Evolutionary conservation across 2,113 vertebrate species (phyloP).

Genomic region (Anguilla rostrata): DNA sequence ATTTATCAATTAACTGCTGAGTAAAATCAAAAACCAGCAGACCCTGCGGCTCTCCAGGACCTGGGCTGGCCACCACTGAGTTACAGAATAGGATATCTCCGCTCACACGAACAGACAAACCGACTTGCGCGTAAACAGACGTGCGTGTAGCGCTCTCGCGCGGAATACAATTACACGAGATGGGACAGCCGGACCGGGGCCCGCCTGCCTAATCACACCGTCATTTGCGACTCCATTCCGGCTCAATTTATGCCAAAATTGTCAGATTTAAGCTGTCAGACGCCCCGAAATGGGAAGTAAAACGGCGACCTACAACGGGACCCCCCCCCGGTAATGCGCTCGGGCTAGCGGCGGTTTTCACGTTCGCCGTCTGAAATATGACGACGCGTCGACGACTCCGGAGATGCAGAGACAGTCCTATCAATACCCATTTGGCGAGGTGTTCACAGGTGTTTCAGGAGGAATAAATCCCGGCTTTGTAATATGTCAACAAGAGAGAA

Average conservation of each 20-base stretch:
- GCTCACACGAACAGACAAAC: neutral
- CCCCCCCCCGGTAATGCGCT: no score
- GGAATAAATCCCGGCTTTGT: neutral
- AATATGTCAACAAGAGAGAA: neutral
- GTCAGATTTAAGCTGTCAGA: neutral
- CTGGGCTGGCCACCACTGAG: no score
- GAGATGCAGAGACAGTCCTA: neutral
- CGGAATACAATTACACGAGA: neutral
- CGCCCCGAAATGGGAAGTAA: no score
- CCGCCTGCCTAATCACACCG: neutral
- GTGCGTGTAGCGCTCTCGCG: neutral
- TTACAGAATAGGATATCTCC: no score
- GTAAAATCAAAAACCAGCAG: no score
- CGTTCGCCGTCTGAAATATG: neutral
- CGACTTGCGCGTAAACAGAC: neutral
- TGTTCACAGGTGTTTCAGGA: neutral
- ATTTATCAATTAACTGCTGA: no score
- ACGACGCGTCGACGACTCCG: neutral
- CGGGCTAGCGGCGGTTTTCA: neutral
- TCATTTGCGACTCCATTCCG: neutral
- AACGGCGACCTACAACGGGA: neutral
- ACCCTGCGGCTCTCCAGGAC: no score
- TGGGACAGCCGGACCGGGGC: neutral
- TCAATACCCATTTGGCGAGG: neutral
- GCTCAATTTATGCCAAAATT: neutral